Conservation (phyloP, 2,797 vertebrate genomes). For the Orestias chungarensis region DNA sequence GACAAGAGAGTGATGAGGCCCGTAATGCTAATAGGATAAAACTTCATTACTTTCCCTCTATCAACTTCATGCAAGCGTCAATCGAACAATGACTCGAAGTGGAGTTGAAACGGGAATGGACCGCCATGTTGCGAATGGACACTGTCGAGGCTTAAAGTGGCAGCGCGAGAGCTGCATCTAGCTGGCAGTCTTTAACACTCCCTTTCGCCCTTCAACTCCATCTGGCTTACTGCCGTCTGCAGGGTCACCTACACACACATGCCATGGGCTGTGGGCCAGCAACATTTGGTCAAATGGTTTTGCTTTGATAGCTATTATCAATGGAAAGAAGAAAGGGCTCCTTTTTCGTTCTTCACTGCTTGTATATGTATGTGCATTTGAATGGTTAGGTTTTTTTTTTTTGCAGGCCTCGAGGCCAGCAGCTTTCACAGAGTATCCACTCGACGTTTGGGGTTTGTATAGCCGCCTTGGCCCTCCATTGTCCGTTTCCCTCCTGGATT, state of each 20-base stretch:
- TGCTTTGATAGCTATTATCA: constrained; percentile 60
- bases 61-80: constrained; percentile 63
- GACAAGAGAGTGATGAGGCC: constrained; percentile 57
- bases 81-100: constrained; percentile 57
- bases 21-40: constrained; percentile 64
- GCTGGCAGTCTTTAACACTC: constrained; percentile 33
- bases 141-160: constrained; percentile 32
- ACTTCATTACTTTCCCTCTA: constrained; percentile 66
- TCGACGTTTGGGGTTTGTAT: constrained; percentile 70
- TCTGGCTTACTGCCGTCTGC: constrained; percentile 16
- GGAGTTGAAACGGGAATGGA: constrained; percentile 52
- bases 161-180: constrained; percentile 39
- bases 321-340: constrained; percentile 59
- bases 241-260: constrained; percentile 49
- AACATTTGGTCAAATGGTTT: constrained; percentile 54
- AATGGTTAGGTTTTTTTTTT: constrained; percentile 68
- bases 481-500: constrained; percentile 71
- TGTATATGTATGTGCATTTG: constrained; percentile 38
- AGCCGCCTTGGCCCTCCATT: constrained; percentile 71
- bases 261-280: constrained; percentile 62
- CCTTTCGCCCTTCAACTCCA: background rate
- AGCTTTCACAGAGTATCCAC: constrained; percentile 68
- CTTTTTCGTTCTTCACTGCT: constrained; percentile 16
- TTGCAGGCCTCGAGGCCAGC: constrained; percentile 60
- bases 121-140: constrained; percentile 37